Conservation (phyloP, 2,888 invertebrate genomes). For the Volucella bombylans region DNA sequence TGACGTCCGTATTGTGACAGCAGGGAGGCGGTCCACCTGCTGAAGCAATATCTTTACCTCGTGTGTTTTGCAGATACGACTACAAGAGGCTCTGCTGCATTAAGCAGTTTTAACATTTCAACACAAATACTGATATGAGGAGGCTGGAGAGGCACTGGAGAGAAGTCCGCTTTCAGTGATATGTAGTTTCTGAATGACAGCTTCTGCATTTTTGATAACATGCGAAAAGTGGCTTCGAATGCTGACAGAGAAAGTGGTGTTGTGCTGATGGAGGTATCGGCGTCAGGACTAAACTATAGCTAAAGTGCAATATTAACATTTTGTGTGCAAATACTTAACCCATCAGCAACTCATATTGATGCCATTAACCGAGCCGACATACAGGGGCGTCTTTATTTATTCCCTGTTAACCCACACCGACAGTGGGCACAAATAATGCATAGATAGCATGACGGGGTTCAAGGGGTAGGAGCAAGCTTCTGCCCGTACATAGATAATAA, state of each 20-base stretch:
- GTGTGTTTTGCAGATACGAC: conserved; percentile 48
- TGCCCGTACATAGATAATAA: conserved; percentile 32
- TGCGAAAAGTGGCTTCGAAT: conserved; percentile 13
- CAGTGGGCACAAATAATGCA: conserved; percentile 53
- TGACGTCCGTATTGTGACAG: conserved; percentile 20
- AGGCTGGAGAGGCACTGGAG: conserved; percentile 39
- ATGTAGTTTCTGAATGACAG: neutral
- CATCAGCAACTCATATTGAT: too few relatives aligned
- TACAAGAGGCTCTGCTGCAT: conserved; percentile 36
- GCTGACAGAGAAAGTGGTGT: neutral
- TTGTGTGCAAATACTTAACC: neutral
- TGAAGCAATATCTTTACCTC: conserved; percentile 29
- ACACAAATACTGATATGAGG: conserved; percentile 32
- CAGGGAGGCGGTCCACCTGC: conserved; percentile 50
- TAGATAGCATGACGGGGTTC: conserved; percentile 3
- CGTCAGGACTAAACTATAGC: neutral
- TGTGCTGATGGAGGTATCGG: neutral
- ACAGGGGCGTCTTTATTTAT: conserved; percentile 36
- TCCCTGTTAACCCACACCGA: conserved; percentile 1
- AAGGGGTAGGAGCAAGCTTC: conserved; percentile 7
- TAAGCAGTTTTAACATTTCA: conserved; percentile 46
- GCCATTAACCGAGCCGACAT: conserved; percentile 13
- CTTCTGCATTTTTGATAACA: conserved; percentile 53
- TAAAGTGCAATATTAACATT: conserved; percentile 33
- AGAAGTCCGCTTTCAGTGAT: neutral